Evolutionary conservation across 2,113 vertebrate species (phyloP).

Genomic region (Perccottus glenii): DNA sequence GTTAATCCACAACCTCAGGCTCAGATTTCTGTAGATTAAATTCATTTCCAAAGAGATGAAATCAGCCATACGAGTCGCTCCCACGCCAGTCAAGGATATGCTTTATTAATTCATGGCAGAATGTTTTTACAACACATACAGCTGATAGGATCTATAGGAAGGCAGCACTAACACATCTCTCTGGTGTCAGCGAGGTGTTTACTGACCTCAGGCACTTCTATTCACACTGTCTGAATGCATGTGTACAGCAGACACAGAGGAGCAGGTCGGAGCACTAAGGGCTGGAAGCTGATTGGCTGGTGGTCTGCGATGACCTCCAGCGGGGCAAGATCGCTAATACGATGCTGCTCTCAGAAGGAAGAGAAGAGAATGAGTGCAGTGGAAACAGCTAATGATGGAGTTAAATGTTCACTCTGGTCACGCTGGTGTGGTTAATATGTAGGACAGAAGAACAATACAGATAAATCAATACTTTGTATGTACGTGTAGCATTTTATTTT

Average conservation of each 20-base stretch:
- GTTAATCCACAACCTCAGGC: background rate
- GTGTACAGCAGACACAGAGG: background rate
- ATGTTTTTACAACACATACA: background rate
- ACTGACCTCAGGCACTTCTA: constrained; percentile 3
- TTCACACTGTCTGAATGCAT: background rate
- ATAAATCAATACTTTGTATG: too few species aligned
- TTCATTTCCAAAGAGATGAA: background rate
- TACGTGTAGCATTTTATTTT: too few species aligned
- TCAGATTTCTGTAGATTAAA: background rate
- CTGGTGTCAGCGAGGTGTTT: constrained; percentile 2
- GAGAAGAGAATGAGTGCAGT: background rate
- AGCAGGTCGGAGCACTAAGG: too few species aligned
- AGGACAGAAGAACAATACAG: background rate
- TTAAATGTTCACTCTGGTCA: background rate
- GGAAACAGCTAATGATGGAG: background rate
- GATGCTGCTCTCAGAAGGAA: background rate
- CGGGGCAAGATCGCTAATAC: background rate
- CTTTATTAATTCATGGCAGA: background rate
- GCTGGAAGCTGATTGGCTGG: constrained; percentile 2
- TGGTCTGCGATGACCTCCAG: background rate
- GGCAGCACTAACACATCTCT: background rate
- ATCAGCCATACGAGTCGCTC: background rate
- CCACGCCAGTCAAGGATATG: background rate
- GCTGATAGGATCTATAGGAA: constrained; percentile 4
- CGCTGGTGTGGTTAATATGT: too few species aligned